Percentiles rank a stretch among this genome's conserved stretches.
phyloP scores from a whole-genome alignment of 2,113 vertebrate species.

The Mungos mungo region DNA sequence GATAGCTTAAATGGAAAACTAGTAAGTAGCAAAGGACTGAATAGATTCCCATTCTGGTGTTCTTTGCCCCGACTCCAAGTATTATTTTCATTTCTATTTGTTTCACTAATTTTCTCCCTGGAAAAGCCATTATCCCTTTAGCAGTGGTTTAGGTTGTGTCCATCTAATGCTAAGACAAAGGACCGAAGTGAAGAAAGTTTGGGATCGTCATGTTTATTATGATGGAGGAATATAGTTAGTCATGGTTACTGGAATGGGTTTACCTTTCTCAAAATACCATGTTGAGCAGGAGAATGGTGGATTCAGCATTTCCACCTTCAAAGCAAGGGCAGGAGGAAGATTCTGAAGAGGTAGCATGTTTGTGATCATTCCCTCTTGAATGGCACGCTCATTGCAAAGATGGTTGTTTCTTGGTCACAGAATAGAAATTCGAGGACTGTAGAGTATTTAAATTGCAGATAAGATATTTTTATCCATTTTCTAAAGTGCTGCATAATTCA shows the following conservation, averaged over 20 bases:
- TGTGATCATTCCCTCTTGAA: background rate
- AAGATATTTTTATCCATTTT: conserved; percentile 58
- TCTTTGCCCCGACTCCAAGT: background rate
- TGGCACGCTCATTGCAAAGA: background rate
- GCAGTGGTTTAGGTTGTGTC: background rate
- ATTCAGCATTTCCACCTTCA: background rate
- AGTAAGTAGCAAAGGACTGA: background rate
- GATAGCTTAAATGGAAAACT: background rate
- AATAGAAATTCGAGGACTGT: conserved; percentile 28
- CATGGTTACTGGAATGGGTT: background rate
- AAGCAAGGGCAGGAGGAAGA: background rate
- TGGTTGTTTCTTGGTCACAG: conserved; percentile 10
- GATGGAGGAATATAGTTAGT: background rate
- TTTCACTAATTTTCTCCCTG: background rate
- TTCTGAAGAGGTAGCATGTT: background rate
- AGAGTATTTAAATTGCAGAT: conserved; percentile 69
- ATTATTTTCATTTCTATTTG: background rate
- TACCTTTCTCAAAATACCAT: background rate
- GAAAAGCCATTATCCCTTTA: background rate
- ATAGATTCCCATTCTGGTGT: background rate
- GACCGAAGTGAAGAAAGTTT: background rate
- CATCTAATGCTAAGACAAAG: background rate
- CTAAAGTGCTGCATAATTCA: conserved; percentile 64
- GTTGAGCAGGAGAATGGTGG: background rate
- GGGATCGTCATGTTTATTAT: background rate